Conservation (phyloP, 2,888 invertebrate species). For the Actias luna region DNA sequence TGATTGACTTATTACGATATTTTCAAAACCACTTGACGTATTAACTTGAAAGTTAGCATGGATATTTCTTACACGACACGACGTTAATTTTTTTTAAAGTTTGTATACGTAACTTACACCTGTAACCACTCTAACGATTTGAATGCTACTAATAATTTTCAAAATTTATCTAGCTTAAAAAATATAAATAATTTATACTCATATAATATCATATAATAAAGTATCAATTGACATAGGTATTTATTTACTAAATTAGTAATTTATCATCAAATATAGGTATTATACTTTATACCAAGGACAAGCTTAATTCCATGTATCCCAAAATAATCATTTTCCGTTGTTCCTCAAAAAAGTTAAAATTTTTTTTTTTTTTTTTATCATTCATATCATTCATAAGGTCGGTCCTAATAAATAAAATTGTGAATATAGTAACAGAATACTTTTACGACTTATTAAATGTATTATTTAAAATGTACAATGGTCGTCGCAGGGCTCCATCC, state of each 20-base stretch:
- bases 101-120: no score
- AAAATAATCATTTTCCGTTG: constrained; percentile 23
- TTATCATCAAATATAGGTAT: not conserved
- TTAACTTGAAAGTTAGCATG: no score
- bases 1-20: no score
- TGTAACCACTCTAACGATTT: no score
- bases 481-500: constrained; percentile 73
- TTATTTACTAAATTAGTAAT: constrained; percentile 11
- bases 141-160: no score
- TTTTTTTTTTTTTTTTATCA: constrained; percentile 28
- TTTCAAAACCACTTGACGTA: no score
- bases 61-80: no score
- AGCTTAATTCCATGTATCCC: constrained; percentile 5
- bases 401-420: not conserved
- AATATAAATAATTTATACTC: no score
- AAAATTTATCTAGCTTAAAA: no score
- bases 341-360: not conserved
- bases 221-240: not conserved
- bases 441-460: not conserved
- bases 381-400: constrained; percentile 37
- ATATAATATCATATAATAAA: no score
- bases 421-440: not conserved
- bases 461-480: constrained; percentile 74
- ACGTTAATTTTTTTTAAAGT: no score
- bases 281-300: not conserved